A percentile compares a stretch with the other conserved stretches of the same genome.
Conservation (phyloP, 2,888 invertebrate species). For the Nineta flava region DNA sequence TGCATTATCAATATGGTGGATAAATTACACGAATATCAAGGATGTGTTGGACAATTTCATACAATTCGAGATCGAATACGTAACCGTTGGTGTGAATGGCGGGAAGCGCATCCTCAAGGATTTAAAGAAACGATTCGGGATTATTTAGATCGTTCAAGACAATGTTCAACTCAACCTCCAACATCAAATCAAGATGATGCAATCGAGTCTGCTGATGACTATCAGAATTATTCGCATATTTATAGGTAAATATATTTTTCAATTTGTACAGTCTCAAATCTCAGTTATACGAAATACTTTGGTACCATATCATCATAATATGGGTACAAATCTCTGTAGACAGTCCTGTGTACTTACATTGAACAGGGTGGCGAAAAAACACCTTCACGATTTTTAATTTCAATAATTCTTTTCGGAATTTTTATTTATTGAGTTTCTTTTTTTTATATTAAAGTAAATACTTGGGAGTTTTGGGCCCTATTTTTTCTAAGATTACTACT, state of each 20-base stretch:
- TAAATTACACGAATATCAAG: conserved; percentile 67
- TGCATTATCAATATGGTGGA: conserved; percentile 41
- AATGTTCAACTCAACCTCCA: not conserved
- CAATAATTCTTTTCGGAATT: no score
- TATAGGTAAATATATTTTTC: conserved; percentile 37
- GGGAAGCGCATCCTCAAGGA: conserved; percentile 39
- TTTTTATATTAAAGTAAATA: no score
- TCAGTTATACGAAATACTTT: no score
- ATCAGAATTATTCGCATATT: conserved; percentile 43
- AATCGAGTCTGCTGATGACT: conserved; percentile 16
- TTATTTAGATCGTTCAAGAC: conserved; percentile 26
- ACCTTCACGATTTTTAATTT: no score
- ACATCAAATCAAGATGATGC: not conserved
- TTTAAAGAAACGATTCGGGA: conserved; percentile 25
- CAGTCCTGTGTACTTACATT: no score
- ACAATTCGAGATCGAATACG: conserved; percentile 44
- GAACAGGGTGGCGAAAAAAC: no score
- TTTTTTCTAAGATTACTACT: no score
- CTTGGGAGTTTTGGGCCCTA: no score
- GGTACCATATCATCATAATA: no score
- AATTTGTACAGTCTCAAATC: no score
- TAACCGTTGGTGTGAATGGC: conserved; percentile 44
- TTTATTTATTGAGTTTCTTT: no score
- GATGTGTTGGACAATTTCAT: conserved; percentile 54
- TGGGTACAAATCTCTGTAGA: no score